These are phyloP conservation scores for Rhopalosiphum nymphaeae DNA, from an alignment of 2,888 invertebrate species.

Conservation along the genomic window DNA sequence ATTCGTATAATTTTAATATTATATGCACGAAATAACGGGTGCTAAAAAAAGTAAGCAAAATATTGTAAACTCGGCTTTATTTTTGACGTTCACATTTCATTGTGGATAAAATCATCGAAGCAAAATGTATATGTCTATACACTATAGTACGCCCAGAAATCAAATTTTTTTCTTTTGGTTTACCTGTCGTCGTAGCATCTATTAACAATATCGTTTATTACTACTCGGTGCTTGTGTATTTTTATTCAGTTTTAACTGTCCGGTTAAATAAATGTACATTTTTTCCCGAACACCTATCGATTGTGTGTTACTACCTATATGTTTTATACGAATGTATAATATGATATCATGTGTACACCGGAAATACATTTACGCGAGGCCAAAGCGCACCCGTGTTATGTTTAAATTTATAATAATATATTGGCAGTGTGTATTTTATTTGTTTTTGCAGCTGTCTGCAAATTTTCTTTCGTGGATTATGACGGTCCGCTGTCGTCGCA, in stretches of 20 bases:
- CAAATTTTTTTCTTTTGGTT: neutral
- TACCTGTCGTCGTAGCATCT: neutral
- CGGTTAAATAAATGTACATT: neutral
- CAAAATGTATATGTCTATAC: neutral
- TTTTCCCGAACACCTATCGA: neutral
- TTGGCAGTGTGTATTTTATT: neutral
- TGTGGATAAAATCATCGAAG: neutral
- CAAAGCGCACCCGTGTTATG: constrained; percentile 8
- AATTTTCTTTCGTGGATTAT: neutral
- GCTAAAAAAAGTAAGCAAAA: neutral
- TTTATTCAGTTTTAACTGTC: neutral
- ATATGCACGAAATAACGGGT: neutral
- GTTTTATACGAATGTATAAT: neutral
- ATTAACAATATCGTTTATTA: neutral
- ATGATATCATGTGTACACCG: neutral
- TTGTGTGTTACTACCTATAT: neutral
- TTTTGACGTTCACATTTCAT: neutral
- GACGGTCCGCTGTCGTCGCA: neutral
- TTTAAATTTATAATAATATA: neutral
- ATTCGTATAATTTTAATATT: neutral
- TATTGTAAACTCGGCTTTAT: neutral
- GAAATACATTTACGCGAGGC: constrained; percentile 27
- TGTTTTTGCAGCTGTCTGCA: neutral
- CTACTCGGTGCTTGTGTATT: neutral
- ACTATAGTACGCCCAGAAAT: neutral